Base-by-base conservation (phyloP, 2,797 vertebrate species). In the Hirundo rustica region DNA sequence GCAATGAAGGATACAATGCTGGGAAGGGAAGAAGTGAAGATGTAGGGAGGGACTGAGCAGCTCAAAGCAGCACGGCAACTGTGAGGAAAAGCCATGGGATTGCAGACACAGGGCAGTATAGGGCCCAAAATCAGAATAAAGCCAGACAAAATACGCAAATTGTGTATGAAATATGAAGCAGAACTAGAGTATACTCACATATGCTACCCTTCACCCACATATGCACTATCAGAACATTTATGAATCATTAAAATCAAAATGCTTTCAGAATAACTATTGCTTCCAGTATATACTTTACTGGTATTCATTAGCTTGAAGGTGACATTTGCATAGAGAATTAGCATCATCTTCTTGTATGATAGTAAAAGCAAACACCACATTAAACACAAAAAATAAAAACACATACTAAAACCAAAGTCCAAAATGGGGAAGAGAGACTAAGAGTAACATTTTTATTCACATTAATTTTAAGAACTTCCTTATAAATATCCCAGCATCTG, bases 171-270 rank as follows among this genome's bases (percentile, higher is more conserved):
- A 38, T 11, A 60, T 21, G 40, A 67, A 72, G 54, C 29, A 65
- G 84, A 92, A 90, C 29, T 70, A 61, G 10, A 26, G 48, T 16
- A 26, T 34, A 29, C 12, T 85, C 44, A 36, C 32, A 42, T 20
- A 25, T 38, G 20, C 8, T 83, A 45, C 61, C 16, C 25, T 91
- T 65, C 53, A 85, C 34, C 47, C 79, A 85, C 47, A 32, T 9
- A 38, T 2, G 17, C 71, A 38, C 50, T 42, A 48, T 36, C 78
- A 87, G 54, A 95, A 67, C 25, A 21, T 34, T 54, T 50, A 73
- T 57, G 81, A 82, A 76, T 64, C 88, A 82, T 36, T 51, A 70
- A 95, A 92, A 80, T 36, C 25, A 65, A 77, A 88, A 61, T 66
- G 40, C 16, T 74, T 23, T 68, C 44, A 72, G 51, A 95, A 17